Base-by-base conservation (phyloP, 2,797 vertebrate genomes). In the Chiloscyllium punctatum region DNA sequence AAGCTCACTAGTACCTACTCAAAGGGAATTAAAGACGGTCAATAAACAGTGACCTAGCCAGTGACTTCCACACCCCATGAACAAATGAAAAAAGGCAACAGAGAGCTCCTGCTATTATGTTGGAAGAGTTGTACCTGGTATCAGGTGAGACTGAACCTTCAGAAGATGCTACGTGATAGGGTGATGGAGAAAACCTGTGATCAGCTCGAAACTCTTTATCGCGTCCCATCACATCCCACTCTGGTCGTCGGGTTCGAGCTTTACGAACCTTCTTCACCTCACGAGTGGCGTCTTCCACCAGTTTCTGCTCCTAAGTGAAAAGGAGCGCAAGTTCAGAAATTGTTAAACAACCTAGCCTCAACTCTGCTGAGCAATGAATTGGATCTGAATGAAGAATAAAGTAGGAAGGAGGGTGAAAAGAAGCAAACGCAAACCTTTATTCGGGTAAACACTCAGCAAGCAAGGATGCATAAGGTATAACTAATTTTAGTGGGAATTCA, bases 191-290 rank as follows among this genome's bases (percentile, higher is more conserved):
- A 97, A 99, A 98, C 96, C 98, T 97, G 96, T 98, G 98, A 96
- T 99, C 98, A 0, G 98, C 98, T 95, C 98, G 97, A 96, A 99
- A 98, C 97, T 99, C 98, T 96, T 99, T 99, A 96, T 99, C 98
- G 94, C 99, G 98, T 0, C 98, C 98, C 98, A 99, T 97, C 96
- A 99, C 98, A 96, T 98, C 99, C 98, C 98, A 99, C 97, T 99
- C 98, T 97, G 99, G 98, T 0, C 98, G 98, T 3, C 98, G 97
- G 97, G 99, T 99, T 13, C 98, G 98, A 84, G 98, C 98, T 96
- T 99, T 99, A 62, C 98, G 97, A 96, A 99, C 98, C 97, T 99
- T 99, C 97, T 99, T 99, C 96, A 99, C 98, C 96, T 99, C 98
- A 95, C 98, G 97, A 91, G 98, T 97, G 0, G 98, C 98, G 94